These are phyloP conservation scores for Cetonia aurata DNA, from an alignment of 2,888 invertebrate genomes.

Conservation along the genomic window DNA sequence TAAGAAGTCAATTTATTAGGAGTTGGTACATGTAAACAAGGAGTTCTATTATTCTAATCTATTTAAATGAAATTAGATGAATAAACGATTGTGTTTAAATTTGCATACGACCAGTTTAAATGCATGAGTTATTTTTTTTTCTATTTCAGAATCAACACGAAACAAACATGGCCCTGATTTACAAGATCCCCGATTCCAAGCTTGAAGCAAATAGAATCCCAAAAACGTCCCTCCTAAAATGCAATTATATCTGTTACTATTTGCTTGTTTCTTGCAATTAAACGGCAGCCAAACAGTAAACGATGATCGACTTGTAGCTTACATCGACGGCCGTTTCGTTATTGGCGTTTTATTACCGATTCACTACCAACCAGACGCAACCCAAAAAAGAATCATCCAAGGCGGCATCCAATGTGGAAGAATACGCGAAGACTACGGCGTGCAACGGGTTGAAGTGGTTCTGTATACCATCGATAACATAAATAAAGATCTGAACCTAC, in stretches of 20 bases:
- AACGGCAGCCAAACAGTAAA: slow-evolving; percentile 32
- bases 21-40: too few relatives aligned
- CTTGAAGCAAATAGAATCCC: background rate
- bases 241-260: slow-evolving; percentile 1
- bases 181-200: background rate
- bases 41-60: too few relatives aligned
- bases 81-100: too few relatives aligned
- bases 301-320: slow-evolving; percentile 65
- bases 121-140: too few relatives aligned
- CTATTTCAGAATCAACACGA: background rate
- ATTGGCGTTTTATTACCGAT: slow-evolving; percentile 71
- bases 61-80: too few relatives aligned
- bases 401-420: slow-evolving; percentile 69
- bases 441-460: slow-evolving; percentile 78
- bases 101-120: too few relatives aligned
- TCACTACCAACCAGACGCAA: slow-evolving; percentile 66
- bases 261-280: slow-evolving; percentile 13
- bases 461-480: slow-evolving; percentile 75
- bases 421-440: slow-evolving; percentile 81
- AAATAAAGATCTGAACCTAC: slow-evolving; percentile 71
- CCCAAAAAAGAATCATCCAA: slow-evolving; percentile 57
- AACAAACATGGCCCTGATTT: slow-evolving; percentile 21
- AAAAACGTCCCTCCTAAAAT: slow-evolving; percentile 1
- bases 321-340: slow-evolving; percentile 71
- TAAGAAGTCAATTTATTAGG: too few relatives aligned